phyloP scores from a whole-genome alignment of 2,888 invertebrate genomes.

The Harpalus rubripes region DNA sequence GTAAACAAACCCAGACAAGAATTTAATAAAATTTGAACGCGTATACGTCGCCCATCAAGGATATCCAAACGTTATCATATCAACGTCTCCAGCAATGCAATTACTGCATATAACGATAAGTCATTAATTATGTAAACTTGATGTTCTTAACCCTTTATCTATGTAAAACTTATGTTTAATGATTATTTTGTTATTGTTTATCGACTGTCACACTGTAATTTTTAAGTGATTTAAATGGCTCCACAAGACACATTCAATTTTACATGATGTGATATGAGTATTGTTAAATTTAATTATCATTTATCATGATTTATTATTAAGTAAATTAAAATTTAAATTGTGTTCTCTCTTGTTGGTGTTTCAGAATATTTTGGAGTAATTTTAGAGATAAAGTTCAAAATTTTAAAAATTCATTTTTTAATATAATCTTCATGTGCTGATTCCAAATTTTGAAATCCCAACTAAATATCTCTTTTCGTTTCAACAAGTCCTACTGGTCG shows the following conservation, averaged over 20 bases:
- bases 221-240: conserved; percentile 48
- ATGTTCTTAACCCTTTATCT: conserved; percentile 56
- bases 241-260: background rate
- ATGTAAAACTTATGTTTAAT: conserved; percentile 38
- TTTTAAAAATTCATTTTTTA: no score
- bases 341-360: no score
- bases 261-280: background rate
- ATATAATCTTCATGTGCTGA: no score
- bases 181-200: conserved; percentile 42
- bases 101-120: conserved; percentile 57
- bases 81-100: conserved; percentile 53
- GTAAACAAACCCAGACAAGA: conserved; percentile 13
- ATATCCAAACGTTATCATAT: conserved; percentile 23
- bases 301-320: background rate
- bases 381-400: no score
- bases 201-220: background rate
- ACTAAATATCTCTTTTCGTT: no score
- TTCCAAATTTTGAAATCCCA: no score
- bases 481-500: no score
- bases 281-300: background rate
- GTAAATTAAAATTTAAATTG: background rate
- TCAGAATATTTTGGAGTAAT: no score
- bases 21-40: conserved; percentile 2
- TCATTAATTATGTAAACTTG: conserved; percentile 59
- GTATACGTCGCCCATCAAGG: conserved; percentile 34